Percentiles rank a stretch among this genome's conserved stretches.
Evolutionary conservation across 2,797 vertebrate species (phyloP).

Genomic region (Picus viridis): DNA sequence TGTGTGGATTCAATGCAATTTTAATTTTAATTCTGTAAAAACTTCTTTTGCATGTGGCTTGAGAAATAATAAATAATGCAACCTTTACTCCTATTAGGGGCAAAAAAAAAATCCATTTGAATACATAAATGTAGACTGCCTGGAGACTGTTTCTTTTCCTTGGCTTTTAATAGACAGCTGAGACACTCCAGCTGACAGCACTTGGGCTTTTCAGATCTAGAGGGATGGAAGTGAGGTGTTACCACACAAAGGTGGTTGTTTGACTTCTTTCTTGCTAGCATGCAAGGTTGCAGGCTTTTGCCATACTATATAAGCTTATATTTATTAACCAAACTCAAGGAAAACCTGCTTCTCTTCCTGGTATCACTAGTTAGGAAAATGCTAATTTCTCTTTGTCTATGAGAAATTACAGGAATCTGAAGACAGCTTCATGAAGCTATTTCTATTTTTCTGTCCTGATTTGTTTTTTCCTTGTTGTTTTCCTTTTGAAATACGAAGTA

Average conservation of each 20-base stretch:
- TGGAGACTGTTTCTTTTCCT: constrained; percentile 37
- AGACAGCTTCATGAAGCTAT: neutral
- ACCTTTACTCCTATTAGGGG: neutral
- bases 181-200: constrained; percentile 59
- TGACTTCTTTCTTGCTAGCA: neutral
- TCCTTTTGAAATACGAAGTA: neutral
- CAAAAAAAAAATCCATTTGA: neutral
- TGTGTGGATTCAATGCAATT: neutral
- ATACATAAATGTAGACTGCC: constrained; percentile 11
- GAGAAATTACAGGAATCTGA: neutral
- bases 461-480: neutral
- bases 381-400: neutral
- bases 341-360: neutral
- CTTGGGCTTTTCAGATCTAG: neutral
- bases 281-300: neutral
- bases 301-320: neutral
- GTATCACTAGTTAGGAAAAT: neutral
- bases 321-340: neutral
- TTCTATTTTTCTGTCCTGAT: neutral
- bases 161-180: constrained; percentile 57
- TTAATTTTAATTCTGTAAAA: constrained; percentile 30
- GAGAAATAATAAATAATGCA: constrained; percentile 44
- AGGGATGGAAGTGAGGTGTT: neutral
- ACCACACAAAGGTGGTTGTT: neutral
- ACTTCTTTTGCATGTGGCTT: neutral